These are phyloP conservation scores for Epizoanthus rinbou DNA, from an alignment of 92 coral and sea anemone genomes.

Conservation along the genomic window DNA sequence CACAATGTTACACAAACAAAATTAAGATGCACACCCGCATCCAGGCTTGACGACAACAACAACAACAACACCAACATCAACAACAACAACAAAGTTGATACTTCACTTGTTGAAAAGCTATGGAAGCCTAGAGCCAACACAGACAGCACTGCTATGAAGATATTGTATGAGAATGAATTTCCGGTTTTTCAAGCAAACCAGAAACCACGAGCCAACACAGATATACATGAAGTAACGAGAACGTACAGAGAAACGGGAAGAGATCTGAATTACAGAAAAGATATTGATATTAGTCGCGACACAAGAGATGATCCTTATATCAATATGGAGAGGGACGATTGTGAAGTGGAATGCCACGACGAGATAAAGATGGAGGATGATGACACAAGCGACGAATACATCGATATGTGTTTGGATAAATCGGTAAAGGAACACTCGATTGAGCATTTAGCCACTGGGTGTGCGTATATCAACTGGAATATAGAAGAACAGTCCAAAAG, in stretches of 20 bases:
- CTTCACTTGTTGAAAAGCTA: no score
- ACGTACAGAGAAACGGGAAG: background rate
- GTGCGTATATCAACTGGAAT: background rate
- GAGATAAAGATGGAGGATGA: slow-evolving; percentile 4
- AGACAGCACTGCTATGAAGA: no score
- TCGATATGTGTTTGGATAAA: background rate
- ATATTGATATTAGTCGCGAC: background rate
- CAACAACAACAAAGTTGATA: no score
- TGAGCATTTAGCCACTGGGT: background rate
- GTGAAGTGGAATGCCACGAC: background rate
- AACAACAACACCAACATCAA: no score
- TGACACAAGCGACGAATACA: background rate
- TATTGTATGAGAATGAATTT: background rate
- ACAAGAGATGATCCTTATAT: background rate
- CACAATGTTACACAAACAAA: background rate
- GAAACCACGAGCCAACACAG: background rate
- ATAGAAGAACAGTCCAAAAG: background rate
- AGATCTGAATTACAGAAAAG: background rate
- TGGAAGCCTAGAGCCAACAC: no score
- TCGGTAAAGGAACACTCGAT: background rate
- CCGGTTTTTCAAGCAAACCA: background rate
- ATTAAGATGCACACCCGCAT: no score
- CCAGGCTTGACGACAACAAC: no score
- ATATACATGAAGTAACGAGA: background rate
- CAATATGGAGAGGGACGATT: background rate